Base-by-base conservation (phyloP, 2,113 vertebrate species). In the Pseudorectes ferrugineus region DNA sequence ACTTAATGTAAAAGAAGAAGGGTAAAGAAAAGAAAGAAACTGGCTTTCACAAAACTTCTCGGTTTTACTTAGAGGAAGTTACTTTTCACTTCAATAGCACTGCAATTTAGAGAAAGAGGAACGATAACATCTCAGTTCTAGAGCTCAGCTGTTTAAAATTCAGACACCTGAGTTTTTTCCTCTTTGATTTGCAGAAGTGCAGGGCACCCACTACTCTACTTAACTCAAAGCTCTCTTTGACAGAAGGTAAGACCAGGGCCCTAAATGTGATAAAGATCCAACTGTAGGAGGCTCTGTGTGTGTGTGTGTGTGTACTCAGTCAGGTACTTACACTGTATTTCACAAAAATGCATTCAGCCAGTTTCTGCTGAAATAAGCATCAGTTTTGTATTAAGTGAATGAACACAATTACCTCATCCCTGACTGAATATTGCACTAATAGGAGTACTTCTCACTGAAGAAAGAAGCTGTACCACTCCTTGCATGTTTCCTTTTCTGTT, bases 291-390 rank as follows among this genome's bases (percentile, higher is more conserved):
- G 38, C 10, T 36, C 3, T 59, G 45, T 24, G 29, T 8, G 7
- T 55, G 68, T n/a, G n/a, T 54, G 36, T 3, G 6, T 0, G 0
- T 26, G 42, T 25, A 25, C 18, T 22, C 25, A 57, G 33, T 25
- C 38, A 76, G 62, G 68, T 73, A 42, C 45, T 73, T 48, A 31
- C 14, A 40, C 0, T 2, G 4, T 40, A 36, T 52, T 63, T 81
- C 75, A 83, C 49, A 83, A 40, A 85, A 85, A n/a, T 8, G 12
- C 33, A 58, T 16, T 23, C 31, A 85, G 42, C 36, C 49, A 55
- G 49, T 46, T 88, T 82, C 78, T 93, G 73, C 54, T 82, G 62
- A 88, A 93, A 46, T n/a, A 54, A 93, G 51, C 55, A 66, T 35
- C n/a, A 10, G 43, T 73, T 92, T 21, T 84, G 49, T 76, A 46